phyloP scores from a whole-genome alignment of 2,797 vertebrate genomes.

The Poecilia picta region DNA sequence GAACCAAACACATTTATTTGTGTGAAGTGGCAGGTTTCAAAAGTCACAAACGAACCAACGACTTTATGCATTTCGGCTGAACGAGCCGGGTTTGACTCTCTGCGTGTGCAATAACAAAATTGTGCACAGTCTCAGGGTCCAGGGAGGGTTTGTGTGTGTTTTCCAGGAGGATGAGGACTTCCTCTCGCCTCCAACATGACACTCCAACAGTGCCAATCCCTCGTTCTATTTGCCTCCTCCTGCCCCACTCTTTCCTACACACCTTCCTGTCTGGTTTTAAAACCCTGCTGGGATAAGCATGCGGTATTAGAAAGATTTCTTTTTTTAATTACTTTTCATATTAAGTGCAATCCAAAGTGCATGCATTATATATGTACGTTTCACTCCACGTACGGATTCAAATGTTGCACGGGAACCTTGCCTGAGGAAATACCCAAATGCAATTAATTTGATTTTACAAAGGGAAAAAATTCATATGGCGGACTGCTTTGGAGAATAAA shows the following conservation, averaged over 20 bases:
- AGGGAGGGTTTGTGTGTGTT: constrained; percentile 33
- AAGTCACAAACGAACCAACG: constrained; percentile 48
- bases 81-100: constrained; percentile 23
- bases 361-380: constrained; percentile 74
- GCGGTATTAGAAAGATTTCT: constrained; percentile 68
- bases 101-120: constrained; percentile 37
- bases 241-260: constrained; percentile 8
- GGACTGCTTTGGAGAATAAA: constrained; percentile 40
- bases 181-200: constrained; percentile 57
- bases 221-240: constrained; percentile 63
- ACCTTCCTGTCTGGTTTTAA: constrained; percentile 53
- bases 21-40: constrained; percentile 48
- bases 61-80: constrained; percentile 18
- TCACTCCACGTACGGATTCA: constrained; percentile 60
- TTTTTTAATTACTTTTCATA: constrained; percentile 76
- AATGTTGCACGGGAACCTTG: constrained; percentile 57
- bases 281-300: constrained; percentile 57
- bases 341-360: constrained; percentile 61
- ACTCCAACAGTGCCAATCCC: constrained; percentile 65
- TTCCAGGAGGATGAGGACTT: constrained; percentile 36
- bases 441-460: constrained; percentile 72
- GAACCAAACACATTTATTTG: constrained; percentile 67
- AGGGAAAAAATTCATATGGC: constrained; percentile 29
- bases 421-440: constrained; percentile 70
- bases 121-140: constrained; percentile 17